A percentile compares a stretch with the other conserved stretches of the same genome.
Conservation (phyloP, 2,888 invertebrate genomes). For the Cryptosula pallasiana region DNA sequence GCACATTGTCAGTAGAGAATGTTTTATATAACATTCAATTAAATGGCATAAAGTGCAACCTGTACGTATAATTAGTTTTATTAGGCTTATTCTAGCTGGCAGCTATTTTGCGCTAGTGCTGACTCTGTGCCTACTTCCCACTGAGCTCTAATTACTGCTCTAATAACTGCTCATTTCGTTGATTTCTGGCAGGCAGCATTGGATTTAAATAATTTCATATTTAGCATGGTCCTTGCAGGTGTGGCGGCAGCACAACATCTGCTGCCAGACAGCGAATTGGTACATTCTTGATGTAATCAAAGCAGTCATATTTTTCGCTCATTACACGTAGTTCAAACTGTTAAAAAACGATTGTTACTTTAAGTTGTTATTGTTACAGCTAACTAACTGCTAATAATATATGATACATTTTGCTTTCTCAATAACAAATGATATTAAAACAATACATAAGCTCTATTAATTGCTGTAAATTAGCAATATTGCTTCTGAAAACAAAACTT, state of each 20-base stretch:
- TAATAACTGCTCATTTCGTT: slow-evolving; percentile 7
- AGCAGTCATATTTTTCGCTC: neutral
- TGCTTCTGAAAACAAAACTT: slow-evolving; percentile 23
- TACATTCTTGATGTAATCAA: too few species aligned
- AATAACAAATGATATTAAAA: neutral
- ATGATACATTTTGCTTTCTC: neutral
- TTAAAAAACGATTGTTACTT: neutral
- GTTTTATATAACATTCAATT: slow-evolving; percentile 9
- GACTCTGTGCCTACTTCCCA: slow-evolving; percentile 11
- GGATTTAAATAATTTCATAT: slow-evolving; percentile 19
- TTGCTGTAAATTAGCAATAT: slow-evolving; percentile 20
- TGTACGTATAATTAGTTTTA: slow-evolving; percentile 10
- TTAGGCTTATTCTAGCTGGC: slow-evolving; percentile 15
- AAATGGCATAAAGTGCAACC: slow-evolving; percentile 20
- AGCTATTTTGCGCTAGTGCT: slow-evolving; percentile 13
- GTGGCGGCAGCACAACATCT: neutral
- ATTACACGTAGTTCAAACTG: neutral
- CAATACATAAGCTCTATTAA: slow-evolving; percentile 4
- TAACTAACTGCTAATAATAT: neutral
- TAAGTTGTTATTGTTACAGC: slow-evolving; percentile 19
- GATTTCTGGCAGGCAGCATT: slow-evolving; percentile 16
- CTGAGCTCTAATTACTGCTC: slow-evolving; percentile 12
- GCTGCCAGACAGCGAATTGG: slow-evolving; percentile 2
- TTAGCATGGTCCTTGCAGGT: neutral
- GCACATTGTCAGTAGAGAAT: neutral